These are phyloP conservation scores for Rhopalosiphum maidis DNA, from an alignment of 1,140 invertebrate species.

Conservation along the genomic window DNA sequence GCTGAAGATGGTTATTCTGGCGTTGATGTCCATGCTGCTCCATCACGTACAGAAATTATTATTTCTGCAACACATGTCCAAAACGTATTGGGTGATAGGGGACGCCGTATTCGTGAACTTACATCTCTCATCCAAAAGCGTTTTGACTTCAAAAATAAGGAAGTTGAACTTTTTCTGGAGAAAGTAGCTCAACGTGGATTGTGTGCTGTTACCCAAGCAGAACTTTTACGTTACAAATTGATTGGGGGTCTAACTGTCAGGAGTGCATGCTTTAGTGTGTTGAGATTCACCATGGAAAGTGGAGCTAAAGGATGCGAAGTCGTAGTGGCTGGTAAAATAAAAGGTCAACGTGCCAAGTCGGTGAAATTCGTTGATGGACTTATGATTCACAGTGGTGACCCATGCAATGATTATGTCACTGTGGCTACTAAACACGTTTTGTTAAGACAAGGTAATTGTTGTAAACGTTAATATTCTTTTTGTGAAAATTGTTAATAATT, in stretches of 20 bases:
- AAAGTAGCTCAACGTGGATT: slow-evolving; percentile 97
- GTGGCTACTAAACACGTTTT: slow-evolving; percentile 73
- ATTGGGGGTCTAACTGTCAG: slow-evolving; percentile 92
- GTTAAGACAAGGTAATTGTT: slow-evolving; percentile 82
- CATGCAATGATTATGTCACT: too few species aligned
- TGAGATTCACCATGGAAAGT: slow-evolving; percentile 99
- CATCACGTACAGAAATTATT: too few species aligned
- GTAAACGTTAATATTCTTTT: not conserved
- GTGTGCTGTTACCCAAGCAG: slow-evolving; percentile 98
- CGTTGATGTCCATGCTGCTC: too few species aligned
- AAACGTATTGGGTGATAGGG: too few species aligned
- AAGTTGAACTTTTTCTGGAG: slow-evolving; percentile 95
- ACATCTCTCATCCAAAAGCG: slow-evolving; percentile 83
- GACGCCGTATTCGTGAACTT: too few species aligned
- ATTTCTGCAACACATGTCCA: too few species aligned
- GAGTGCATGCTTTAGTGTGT: slow-evolving; percentile 97
- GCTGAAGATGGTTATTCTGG: too few species aligned
- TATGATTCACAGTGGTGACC: too few species aligned
- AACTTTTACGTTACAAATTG: slow-evolving; percentile 97
- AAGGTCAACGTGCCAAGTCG: slow-evolving; percentile 99
- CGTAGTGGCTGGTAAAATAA: slow-evolving; percentile 96
- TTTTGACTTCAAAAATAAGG: slow-evolving; percentile 93
- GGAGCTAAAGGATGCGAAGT: slow-evolving; percentile 97
- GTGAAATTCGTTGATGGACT: slow-evolving; percentile 85
- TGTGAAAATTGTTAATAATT: not conserved